phyloP scores from a whole-genome alignment of 2,888 invertebrate genomes.

The Petrolisthes manimaculis region DNA sequence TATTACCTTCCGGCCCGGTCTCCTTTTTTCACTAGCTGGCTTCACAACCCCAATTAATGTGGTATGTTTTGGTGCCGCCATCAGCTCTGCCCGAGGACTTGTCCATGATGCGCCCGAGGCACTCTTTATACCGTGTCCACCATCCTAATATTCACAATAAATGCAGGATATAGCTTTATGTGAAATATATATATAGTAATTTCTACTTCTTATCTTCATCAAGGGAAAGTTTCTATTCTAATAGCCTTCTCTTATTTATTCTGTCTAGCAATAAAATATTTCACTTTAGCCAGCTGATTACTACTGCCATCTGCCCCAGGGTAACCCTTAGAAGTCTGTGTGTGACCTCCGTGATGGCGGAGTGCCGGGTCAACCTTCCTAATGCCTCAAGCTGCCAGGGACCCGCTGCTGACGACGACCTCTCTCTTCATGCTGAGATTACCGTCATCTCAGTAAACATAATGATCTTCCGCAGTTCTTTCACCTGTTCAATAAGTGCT shows the following conservation, averaged over 20 bases:
- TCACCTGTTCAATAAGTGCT: too few relatives aligned
- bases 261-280: too few relatives aligned
- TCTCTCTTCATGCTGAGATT: not conserved
- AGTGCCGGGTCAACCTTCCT: constrained; percentile 4
- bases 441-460: too few relatives aligned
- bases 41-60: constrained; percentile 56
- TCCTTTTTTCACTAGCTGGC: constrained; percentile 37
- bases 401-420: not conserved
- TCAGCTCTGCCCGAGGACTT: constrained; percentile 14
- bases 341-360: not conserved
- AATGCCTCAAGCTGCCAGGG: not conserved
- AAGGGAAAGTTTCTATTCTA: too few relatives aligned
- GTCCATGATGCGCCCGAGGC: not conserved
- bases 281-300: too few relatives aligned
- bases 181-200: too few relatives aligned
- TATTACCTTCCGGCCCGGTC: constrained; percentile 47
- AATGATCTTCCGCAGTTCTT: too few relatives aligned
- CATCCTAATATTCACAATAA: too few relatives aligned
- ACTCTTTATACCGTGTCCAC: not conserved
- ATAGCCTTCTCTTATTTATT: too few relatives aligned
- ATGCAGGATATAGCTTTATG: too few relatives aligned
- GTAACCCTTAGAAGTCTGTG: not conserved
- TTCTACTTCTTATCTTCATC: too few relatives aligned
- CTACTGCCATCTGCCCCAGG: not conserved
- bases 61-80: constrained; percentile 35